These are phyloP conservation scores for Rachycentron canadum DNA, from an alignment of 2,797 vertebrate species.

Conservation along the genomic window DNA sequence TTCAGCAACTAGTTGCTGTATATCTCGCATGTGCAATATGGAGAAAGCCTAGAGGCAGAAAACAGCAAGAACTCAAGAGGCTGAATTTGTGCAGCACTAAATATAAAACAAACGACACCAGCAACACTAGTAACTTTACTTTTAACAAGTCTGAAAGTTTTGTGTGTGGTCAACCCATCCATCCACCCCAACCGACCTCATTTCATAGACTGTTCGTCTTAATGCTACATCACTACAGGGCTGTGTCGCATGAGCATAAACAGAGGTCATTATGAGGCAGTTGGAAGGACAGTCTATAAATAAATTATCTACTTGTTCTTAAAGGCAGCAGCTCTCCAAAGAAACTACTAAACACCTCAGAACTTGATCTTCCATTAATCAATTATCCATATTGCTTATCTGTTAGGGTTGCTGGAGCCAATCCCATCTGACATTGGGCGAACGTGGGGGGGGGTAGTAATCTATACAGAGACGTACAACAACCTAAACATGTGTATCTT, in stretches of 20 bases:
- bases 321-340: background rate
- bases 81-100: background rate
- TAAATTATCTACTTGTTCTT: background rate
- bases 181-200: background rate
- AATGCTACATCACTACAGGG: background rate
- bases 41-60: constrained; percentile 1
- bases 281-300: background rate
- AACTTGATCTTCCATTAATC: no score
- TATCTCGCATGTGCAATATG: background rate
- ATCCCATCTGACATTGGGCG: no score
- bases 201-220: background rate
- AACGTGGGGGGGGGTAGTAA: no score
- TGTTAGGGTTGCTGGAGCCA: no score
- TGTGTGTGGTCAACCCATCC: background rate
- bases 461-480: no score
- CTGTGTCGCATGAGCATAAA: background rate
- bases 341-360: background rate
- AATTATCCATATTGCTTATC: no score
- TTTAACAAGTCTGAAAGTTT: background rate
- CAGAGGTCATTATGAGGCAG: background rate
- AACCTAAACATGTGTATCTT: no score
- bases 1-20: constrained; percentile 7
- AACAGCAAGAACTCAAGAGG: background rate
- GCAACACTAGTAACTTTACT: constrained; percentile 7
- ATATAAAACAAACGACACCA: constrained; percentile 1